Conservation (phyloP, 2,797 vertebrate species). For the Brachyalestes nurse region DNA sequence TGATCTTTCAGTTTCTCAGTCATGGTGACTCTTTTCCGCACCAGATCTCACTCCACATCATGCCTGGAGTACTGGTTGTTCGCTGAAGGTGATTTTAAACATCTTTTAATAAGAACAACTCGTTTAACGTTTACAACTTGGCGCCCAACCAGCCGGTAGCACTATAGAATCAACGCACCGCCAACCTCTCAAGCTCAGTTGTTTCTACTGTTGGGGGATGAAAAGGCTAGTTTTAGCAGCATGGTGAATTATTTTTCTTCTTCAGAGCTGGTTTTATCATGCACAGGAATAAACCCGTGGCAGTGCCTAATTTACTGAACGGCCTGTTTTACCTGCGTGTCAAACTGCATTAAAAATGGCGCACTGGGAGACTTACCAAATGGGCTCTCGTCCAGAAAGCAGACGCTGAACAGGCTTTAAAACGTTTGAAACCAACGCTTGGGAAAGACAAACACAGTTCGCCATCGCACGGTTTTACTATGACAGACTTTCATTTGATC, state of each 20-base stretch:
- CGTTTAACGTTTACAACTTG: background rate
- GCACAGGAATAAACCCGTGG: background rate
- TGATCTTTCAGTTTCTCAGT: slow-evolving; percentile 7
- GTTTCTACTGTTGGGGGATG: too few species aligned
- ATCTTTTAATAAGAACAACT: too few species aligned
- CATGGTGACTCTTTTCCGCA: background rate
- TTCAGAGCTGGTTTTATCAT: background rate
- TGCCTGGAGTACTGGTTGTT: background rate
- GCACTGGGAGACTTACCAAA: slow-evolving; percentile 23
- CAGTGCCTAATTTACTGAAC: background rate
- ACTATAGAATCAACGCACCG: background rate
- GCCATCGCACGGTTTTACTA: slow-evolving; percentile 16
- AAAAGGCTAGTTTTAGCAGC: background rate
- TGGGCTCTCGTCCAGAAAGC: slow-evolving; percentile 12
- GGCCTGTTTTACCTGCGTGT: slow-evolving; percentile 17
- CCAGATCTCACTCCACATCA: background rate
- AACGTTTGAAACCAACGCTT: slow-evolving; percentile 40
- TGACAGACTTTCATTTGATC: slow-evolving; percentile 41
- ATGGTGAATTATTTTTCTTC: background rate
- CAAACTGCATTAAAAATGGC: background rate
- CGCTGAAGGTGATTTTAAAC: background rate
- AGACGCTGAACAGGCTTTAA: slow-evolving; percentile 34
- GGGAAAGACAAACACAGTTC: slow-evolving; percentile 54
- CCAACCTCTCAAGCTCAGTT: too few species aligned
- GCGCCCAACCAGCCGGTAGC: background rate